Conservation (phyloP, 2,113 vertebrate genomes). For the Trochalopteron elliotii region DNA sequence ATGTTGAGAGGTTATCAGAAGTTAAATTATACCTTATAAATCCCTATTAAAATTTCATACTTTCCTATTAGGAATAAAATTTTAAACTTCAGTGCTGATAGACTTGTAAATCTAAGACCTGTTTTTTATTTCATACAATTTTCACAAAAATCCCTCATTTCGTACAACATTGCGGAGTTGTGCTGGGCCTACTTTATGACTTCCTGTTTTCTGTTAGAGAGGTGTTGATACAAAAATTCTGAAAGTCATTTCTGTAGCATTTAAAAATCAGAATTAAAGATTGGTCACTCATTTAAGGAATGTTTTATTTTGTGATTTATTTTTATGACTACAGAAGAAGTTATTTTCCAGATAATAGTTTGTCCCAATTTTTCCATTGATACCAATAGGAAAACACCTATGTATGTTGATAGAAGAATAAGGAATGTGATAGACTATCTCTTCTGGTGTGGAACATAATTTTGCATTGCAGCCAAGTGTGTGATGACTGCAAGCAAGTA, state of each 20-base stretch:
- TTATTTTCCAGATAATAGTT: background rate
- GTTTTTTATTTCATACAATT: background rate
- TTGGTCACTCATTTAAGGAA: background rate
- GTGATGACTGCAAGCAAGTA: background rate
- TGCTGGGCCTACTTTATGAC: background rate
- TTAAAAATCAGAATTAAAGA: background rate
- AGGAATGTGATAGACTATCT: background rate
- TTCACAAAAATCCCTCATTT: background rate
- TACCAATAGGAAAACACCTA: background rate
- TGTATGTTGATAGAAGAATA: background rate
- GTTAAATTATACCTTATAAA: constrained; percentile 1
- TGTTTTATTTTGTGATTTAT: background rate
- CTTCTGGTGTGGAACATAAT: background rate
- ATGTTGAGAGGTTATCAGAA: background rate
- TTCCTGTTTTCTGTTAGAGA: background rate
- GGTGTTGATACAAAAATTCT: background rate
- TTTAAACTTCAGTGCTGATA: background rate
- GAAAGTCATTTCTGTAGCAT: background rate
- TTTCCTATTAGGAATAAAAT: constrained; percentile 13
- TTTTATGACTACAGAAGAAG: background rate
- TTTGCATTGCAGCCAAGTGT: background rate
- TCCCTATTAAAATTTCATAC: background rate
- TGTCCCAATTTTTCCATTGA: background rate
- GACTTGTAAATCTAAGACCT: background rate
- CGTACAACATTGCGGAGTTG: background rate